These are phyloP conservation scores for Epizoanthus fatuus DNA, from an alignment of 92 coral and sea anemone genomes.

Conservation along the genomic window DNA sequence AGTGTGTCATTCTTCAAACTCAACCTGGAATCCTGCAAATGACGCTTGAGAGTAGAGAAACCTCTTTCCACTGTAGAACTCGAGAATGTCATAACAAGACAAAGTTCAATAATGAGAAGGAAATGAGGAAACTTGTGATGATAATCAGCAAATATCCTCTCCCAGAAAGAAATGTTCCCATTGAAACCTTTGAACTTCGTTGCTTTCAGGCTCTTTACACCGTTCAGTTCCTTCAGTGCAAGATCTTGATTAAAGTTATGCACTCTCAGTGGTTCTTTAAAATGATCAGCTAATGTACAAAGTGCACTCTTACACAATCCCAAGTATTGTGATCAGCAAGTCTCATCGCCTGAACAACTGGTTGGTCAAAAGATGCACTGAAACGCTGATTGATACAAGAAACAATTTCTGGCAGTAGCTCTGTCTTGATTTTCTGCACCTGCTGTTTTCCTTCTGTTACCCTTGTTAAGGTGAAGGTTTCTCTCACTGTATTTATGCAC, in stretches of 20 bases:
- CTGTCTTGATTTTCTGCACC: too few relatives aligned
- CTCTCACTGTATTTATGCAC: too few relatives aligned
- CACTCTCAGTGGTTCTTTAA: slow-evolving; percentile 32
- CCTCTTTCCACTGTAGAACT: slow-evolving; percentile 31
- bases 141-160: slow-evolving; percentile 28
- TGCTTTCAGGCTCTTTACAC: slow-evolving; percentile 26
- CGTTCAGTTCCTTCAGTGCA: slow-evolving; percentile 25
- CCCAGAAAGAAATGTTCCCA: slow-evolving; percentile 20
- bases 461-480: too few relatives aligned
- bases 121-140: slow-evolving; percentile 23
- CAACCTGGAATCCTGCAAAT: slow-evolving; percentile 14
- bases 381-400: too few relatives aligned
- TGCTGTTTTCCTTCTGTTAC: too few relatives aligned
- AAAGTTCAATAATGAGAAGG: slow-evolving; percentile 15
- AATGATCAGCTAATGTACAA: slow-evolving; percentile 31
- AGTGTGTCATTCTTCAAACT: slow-evolving; percentile 24
- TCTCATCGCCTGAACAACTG: slow-evolving; percentile 33
- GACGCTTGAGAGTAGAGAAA: slow-evolving; percentile 33
- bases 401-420: too few relatives aligned
- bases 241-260: slow-evolving; percentile 15
- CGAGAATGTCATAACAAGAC: slow-evolving; percentile 17
- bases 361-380: slow-evolving; percentile 11
- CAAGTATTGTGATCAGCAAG: slow-evolving; percentile 39
- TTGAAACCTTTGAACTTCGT: slow-evolving; percentile 20
- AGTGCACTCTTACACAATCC: slow-evolving; percentile 30